Percentiles rank a stretch among this genome's conserved stretches.
Evolutionary conservation across 2,797 vertebrate species (phyloP).

Genomic region (Stomatorhinus walkeri): DNA sequence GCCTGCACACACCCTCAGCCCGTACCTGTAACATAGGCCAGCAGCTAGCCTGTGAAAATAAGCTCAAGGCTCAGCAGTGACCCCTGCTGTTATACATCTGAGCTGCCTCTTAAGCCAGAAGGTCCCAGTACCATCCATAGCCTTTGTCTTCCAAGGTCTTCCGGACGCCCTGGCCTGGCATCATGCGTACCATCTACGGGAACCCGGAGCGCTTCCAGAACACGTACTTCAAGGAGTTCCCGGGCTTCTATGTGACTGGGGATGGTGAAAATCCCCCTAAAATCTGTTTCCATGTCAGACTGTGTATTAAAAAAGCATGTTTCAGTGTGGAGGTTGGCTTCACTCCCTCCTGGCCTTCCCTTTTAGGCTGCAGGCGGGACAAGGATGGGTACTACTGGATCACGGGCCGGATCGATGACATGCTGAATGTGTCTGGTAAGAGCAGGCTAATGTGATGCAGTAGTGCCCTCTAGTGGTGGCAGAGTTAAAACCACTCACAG

Average conservation of each 20-base stretch:
- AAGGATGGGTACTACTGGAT: constrained; percentile 78
- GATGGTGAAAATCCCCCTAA: constrained; percentile 53
- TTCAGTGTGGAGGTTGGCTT: neutral
- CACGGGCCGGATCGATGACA: constrained; percentile 74
- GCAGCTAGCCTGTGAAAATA: neutral
- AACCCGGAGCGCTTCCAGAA: constrained; percentile 69
- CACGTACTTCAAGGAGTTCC: constrained; percentile 72
- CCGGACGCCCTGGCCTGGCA: constrained; percentile 67
- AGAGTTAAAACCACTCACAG: neutral
- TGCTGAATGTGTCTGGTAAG: constrained; percentile 74
- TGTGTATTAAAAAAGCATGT: neutral
- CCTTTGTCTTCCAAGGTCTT: constrained; percentile 56
- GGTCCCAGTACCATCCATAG: neutral
- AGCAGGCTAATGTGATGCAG: neutral
- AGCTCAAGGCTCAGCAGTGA: neutral
- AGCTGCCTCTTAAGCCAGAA: neutral
- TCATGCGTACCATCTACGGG: constrained; percentile 64
- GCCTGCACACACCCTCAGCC: neutral
- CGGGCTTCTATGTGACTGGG: constrained; percentile 70
- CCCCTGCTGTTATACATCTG: neutral
- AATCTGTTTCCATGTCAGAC: neutral
- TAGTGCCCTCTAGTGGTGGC: constrained; percentile 19
- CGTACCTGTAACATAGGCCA: neutral
- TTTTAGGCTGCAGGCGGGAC: constrained; percentile 65
- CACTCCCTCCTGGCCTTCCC: neutral